Evolutionary conservation across 1,140 invertebrate genomes (phyloP).

Genomic region (Vollenhovia emeryi): DNA sequence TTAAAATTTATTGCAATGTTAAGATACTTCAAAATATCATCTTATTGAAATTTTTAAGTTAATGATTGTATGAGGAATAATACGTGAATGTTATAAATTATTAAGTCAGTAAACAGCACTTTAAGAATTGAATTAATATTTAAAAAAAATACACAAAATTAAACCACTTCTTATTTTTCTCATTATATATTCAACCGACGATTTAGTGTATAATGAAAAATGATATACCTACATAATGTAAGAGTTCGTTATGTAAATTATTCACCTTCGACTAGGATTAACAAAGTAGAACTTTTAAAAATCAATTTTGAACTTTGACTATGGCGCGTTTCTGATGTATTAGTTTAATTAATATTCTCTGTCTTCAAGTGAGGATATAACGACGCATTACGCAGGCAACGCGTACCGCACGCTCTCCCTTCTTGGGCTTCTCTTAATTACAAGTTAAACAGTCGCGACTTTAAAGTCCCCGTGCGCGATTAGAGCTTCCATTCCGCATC

Average conservation of each 20-base stretch:
- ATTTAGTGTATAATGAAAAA: background rate
- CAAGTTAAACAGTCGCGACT: conserved; percentile 51
- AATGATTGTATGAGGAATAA: background rate
- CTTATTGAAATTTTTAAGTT: background rate
- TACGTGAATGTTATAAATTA: background rate
- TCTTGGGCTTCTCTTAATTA: conserved; percentile 31
- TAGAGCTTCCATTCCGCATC: conserved; percentile 37
- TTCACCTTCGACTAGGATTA: background rate
- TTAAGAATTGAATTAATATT: background rate
- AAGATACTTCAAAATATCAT: background rate
- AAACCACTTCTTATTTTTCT: background rate
- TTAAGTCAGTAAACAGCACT: background rate
- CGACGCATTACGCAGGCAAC: background rate
- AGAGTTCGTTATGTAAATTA: background rate
- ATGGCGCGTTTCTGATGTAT: background rate
- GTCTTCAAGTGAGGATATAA: background rate
- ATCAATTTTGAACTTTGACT: background rate
- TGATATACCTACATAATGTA: background rate
- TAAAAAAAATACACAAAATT: background rate
- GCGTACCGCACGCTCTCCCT: background rate
- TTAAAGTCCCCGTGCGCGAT: conserved; percentile 37
- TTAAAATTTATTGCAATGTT: background rate
- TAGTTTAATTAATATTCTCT: conserved; percentile 4
- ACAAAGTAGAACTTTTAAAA: background rate
- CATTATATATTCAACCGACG: background rate